Evolutionary conservation across 2,797 vertebrate genomes (phyloP), one percentile per base, ranked within the genome.

Genomic region (Pampus argenteus): DNA sequence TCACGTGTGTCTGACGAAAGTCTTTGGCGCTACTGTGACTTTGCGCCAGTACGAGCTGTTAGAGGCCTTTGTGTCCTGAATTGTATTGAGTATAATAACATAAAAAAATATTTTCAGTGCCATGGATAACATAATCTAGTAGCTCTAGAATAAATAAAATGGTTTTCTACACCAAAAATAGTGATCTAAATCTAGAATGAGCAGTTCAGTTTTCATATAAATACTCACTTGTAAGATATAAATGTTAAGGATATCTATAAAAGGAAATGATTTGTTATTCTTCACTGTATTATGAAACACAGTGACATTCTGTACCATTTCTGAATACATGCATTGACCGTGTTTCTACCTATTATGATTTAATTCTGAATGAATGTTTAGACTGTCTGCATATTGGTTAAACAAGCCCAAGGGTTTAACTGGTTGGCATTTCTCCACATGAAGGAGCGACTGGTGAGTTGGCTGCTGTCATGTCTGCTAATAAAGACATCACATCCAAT

Each of bases 401-500:
- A 92, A 88, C 86, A 88, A 71, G 81, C 81, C 74, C 40, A 42
- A 77, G 88, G 88, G 68, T 81, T 81, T 90, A 83, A 91, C 91
- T 90, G 90, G 87, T 86, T 93, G 92, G 93, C 92, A 84, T 83
- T 42, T 60, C 79, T 91, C 91, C 90, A 91, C 84, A 76, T 76
- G 85, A 84, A 88, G 74, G 60, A 79, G 84, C 81, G 64, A 74
- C 80, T 78, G 75, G 85, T 83, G 82, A 88, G 73, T 79, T 87
- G 91, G 92, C 92, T 88, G 90, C 92, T 93, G 91, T 91, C 91
- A 92, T 81, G 85, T 91, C 79, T 88, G 87, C 88, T 91, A 92
- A 94, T 95, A 90, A 93, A 95, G 91, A 93, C 90, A 91, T 94
- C 90, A 92, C 82, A 71, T 90, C 90, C 91, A 92, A 87, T 87